A percentile compares a stretch with the other conserved stretches of the same genome.
Evolutionary conservation across 2,113 vertebrate species (phyloP).

Genomic region (Myotis brandtii): DNA sequence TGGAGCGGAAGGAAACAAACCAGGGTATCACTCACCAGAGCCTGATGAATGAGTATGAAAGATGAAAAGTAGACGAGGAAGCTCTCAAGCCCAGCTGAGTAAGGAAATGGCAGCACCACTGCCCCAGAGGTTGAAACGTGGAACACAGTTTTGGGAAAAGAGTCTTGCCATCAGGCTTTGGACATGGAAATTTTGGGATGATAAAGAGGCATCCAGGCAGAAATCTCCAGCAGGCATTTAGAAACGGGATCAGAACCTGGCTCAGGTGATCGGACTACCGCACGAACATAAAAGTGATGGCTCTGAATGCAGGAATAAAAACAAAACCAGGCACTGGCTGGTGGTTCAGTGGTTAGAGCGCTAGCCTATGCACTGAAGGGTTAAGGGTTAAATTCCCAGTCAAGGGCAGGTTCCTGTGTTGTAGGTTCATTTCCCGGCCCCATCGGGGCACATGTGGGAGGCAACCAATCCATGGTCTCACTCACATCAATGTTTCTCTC

Average conservation of each 20-base stretch:
- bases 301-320: background rate
- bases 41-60: background rate
- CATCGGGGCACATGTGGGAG: too few relatives aligned
- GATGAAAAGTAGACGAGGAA: background rate
- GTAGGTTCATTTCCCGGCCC: too few relatives aligned
- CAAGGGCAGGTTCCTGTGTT: too few relatives aligned
- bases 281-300: background rate
- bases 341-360: too few relatives aligned
- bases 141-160: background rate
- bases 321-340: too few relatives aligned
- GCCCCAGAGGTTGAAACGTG: background rate
- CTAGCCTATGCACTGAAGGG: too few relatives aligned
- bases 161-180: background rate
- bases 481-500: too few relatives aligned
- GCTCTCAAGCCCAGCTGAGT: background rate
- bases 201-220: background rate
- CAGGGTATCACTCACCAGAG: background rate
- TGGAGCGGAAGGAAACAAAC: background rate
- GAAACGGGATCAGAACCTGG: background rate
- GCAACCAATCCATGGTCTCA: too few relatives aligned
- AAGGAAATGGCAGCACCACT: background rate
- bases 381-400: too few relatives aligned
- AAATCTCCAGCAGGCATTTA: background rate
- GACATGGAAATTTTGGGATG: background rate
- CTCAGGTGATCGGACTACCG: background rate